A percentile compares a stretch with the other conserved stretches of the same genome.
These are phyloP conservation scores for Thryonomys swinderianus DNA, from an alignment of 2,113 vertebrate genomes.

Conservation along the genomic window DNA sequence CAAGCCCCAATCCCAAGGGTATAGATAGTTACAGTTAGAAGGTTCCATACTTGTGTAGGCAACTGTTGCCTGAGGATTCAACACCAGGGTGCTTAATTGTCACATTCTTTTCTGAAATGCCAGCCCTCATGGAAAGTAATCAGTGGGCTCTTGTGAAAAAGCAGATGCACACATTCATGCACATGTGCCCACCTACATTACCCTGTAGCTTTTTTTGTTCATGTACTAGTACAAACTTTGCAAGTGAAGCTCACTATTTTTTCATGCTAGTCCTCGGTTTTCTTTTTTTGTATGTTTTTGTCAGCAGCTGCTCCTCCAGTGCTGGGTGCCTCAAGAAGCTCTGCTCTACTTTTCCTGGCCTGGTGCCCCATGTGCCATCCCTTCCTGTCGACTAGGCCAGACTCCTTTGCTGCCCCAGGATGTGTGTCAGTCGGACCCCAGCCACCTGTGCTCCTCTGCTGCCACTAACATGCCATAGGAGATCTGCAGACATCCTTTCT, in stretches of 20 bases:
- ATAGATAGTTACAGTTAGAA: neutral
- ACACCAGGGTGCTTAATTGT: neutral
- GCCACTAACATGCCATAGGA: neutral
- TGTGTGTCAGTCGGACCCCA: neutral
- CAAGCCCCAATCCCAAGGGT: neutral
- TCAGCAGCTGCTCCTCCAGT: fast-evolving
- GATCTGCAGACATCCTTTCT: neutral
- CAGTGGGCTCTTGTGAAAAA: neutral
- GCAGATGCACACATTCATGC: neutral
- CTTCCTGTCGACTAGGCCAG: neutral
- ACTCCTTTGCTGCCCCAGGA: neutral
- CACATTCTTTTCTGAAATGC: neutral
- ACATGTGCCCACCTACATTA: fast-evolving
- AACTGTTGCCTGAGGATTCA: neutral
- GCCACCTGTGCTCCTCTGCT: neutral
- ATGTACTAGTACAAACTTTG: neutral
- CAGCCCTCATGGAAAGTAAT: neutral
- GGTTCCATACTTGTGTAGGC: neutral
- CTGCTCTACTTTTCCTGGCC: neutral
- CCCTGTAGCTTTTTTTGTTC: neutral
- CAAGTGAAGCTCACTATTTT: no score
- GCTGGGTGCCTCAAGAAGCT: fast-evolving
- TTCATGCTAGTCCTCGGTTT: neutral
- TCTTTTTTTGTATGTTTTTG: neutral
- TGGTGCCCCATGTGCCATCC: neutral